Evolutionary conservation across 2,113 vertebrate genomes (phyloP).

Genomic region (Sinocyclocheilus anshuiensis): DNA sequence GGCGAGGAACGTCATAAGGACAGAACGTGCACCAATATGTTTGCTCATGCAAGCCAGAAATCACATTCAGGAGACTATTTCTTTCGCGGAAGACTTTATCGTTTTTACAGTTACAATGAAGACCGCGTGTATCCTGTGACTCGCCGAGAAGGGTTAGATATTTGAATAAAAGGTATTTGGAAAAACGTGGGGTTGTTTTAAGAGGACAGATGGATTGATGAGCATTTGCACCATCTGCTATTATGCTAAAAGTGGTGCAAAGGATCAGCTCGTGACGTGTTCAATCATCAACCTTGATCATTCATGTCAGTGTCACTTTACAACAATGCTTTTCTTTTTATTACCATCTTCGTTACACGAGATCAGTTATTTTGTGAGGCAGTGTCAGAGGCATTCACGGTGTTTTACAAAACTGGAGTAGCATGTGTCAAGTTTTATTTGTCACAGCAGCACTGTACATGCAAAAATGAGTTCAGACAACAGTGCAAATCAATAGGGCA

Average conservation of each 20-base stretch:
- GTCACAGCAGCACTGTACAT: not conserved
- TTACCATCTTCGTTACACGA: not conserved
- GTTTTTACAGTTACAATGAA: not conserved
- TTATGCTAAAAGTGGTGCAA: not conserved
- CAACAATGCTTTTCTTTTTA: not conserved
- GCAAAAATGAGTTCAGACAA: not conserved
- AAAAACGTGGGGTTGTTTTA: not conserved
- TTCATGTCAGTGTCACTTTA: not conserved
- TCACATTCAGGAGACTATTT: not conserved
- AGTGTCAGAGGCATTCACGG: not conserved
- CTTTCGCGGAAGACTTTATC: not conserved
- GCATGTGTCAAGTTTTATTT: not conserved
- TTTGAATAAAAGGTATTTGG: not conserved
- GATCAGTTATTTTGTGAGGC: not conserved
- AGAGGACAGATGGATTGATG: not conserved
- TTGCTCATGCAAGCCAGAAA: not conserved
- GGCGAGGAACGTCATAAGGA: slow-evolving; percentile 17
- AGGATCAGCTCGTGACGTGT: not conserved
- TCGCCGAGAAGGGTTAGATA: not conserved
- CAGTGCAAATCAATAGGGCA: not conserved
- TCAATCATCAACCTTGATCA: not conserved
- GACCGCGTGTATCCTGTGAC: not conserved
- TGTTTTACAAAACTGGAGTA: not conserved
- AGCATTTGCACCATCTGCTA: not conserved
- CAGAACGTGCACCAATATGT: not conserved